Evolutionary conservation across 1,140 invertebrate genomes (phyloP), one percentile per base, ranked within the genome.

Genomic region (Phymastichus coffea): DNA sequence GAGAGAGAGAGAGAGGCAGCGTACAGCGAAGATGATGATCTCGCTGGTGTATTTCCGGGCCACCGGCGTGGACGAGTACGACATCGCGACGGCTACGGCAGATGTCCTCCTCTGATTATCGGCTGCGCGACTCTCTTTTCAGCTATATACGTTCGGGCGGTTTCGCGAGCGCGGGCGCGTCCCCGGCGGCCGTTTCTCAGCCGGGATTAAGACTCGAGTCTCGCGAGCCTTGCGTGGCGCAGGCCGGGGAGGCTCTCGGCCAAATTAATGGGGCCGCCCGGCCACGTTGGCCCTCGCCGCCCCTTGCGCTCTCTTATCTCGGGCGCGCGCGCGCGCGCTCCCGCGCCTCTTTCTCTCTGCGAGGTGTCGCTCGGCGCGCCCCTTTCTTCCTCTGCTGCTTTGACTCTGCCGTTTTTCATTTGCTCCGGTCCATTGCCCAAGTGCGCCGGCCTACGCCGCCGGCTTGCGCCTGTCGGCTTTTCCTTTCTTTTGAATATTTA

Each of bases 231-330:
- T 60, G 51, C n/a, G n/a, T n/a, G n/a, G n/a, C n/a, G n/a, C 58
- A 56, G 60, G 65, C 58, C 49, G 61, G 58, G 57, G 30, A 64
- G n/a, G 44, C 46, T 40, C 33, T 25, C 20, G 25, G 25, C 30
- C 61, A 66, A 63, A 69, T 66, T 65, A 69, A 69, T 69, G 67
- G 65, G 61, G 53, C 61, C 63, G 63, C 61, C 61, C 46, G 63
- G 54, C 59, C 59, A 69, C 64, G 41, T 57, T 33, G n/a, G n/a
- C 40, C 23, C 47, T 51, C 61, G 58, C 33, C 47, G 55, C 61
- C 17, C 63, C 59, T 63, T 26, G 37, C 41, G 33, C 62, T 28
- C 46, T 28, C 56, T 63, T 63, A 37, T 25, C 17, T 20, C 17
- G 14, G 12, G 1, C 23, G n/a, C 23, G 14, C 17, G 6, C 44